Evolutionary conservation across 35 echinoderm and acorn worm species (phyloP).

Genomic region (Lytechinus pictus): DNA sequence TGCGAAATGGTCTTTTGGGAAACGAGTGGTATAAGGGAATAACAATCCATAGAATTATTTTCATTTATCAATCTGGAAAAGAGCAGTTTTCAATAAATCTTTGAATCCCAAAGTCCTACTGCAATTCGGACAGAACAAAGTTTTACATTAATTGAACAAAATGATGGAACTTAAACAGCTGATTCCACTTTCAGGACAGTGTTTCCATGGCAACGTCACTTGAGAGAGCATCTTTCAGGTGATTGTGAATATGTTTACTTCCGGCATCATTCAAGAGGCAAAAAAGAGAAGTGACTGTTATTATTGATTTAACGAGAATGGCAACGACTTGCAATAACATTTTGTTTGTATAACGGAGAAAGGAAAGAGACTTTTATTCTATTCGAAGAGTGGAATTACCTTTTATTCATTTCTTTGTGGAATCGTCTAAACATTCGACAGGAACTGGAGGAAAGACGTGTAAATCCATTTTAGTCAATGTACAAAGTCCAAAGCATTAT

Average conservation of each 20-base stretch:
- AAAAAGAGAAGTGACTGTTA: background rate
- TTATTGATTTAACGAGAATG: background rate
- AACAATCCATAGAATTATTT: too few species aligned
- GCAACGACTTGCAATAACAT: too few species aligned
- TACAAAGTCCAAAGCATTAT: background rate
- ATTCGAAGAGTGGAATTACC: background rate
- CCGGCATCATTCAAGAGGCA: background rate
- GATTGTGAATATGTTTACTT: background rate
- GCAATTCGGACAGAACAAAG: background rate
- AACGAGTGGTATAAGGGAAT: too few species aligned
- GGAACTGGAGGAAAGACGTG: background rate
- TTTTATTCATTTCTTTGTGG: background rate
- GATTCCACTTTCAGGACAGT: background rate
- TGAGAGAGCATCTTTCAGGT: background rate
- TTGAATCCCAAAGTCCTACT: background rate
- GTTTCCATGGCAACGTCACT: background rate
- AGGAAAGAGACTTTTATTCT: background rate
- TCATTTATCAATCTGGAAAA: background rate
- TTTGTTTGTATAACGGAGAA: background rate
- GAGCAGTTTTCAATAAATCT: background rate
- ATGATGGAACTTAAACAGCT: background rate
- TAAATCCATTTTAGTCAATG: background rate
- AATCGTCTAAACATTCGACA: background rate
- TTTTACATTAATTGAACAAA: background rate
- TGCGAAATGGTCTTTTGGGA: too few species aligned